A percentile compares a stretch with the other conserved stretches of the same genome.
Evolutionary conservation across 1,140 invertebrate genomes (phyloP).

Genomic region (Lordiphosa collinella): DNA sequence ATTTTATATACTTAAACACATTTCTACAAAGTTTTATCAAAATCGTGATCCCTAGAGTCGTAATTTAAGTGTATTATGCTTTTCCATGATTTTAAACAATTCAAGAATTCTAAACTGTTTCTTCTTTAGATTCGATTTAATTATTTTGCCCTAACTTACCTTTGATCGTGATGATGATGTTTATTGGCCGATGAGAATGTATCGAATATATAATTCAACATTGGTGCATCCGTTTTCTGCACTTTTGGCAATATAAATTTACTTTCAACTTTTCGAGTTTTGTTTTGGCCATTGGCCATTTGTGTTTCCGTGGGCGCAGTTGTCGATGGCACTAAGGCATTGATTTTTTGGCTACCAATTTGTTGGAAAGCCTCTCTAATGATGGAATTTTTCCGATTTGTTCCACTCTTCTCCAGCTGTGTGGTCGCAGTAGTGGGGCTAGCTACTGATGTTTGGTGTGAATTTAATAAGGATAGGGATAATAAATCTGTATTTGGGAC

Average conservation of each 20-base stretch:
- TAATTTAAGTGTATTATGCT: too few relatives aligned
- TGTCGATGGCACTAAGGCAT: conserved; percentile 47
- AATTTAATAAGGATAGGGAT: conserved; percentile 58
- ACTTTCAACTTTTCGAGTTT: conserved; percentile 58
- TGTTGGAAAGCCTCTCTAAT: conserved; percentile 45
- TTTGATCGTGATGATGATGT: conserved; percentile 83
- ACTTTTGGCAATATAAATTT: conserved; percentile 68
- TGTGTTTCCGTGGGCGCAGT: conserved; percentile 10
- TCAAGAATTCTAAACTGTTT: too few relatives aligned
- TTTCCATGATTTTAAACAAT: too few relatives aligned
- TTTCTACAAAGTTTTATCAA: too few relatives aligned
- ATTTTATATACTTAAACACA: too few relatives aligned
- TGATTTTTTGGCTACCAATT: conserved; percentile 65
- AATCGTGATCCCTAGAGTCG: too few relatives aligned
- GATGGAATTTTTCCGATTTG: conserved; percentile 39
- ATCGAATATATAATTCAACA: conserved; percentile 87
- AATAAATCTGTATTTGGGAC: conserved; percentile 33
- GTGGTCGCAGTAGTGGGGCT: conserved; percentile 14
- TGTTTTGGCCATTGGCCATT: conserved; percentile 12
- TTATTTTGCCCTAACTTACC: too few relatives aligned
- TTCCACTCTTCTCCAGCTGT: conserved; percentile 20
- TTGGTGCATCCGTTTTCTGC: conserved; percentile 84
- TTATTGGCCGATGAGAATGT: conserved; percentile 84
- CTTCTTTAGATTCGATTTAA: too few relatives aligned
- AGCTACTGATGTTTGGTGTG: conserved; percentile 35